Base-by-base conservation (phyloP, 2,113 vertebrate species). In the Sterna hirundo region DNA sequence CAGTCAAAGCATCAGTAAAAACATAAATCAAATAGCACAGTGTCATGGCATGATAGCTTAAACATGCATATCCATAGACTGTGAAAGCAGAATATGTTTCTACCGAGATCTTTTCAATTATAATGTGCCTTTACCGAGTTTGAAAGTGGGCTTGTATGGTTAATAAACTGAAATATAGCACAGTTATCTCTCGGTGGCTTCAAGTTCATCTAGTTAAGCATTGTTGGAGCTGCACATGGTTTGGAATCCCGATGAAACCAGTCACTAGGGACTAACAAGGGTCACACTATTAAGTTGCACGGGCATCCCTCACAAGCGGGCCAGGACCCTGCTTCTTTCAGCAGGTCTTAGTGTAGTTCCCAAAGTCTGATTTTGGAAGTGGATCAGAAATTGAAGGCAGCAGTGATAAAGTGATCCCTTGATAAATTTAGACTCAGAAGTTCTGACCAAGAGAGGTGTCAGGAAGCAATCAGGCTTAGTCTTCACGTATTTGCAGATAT, bases 1-100 rank as follows among this genome's bases (percentile, higher is more conserved):
- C 92, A 94, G 71, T 95, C 92, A 97, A 86, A 96, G 79, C 89
- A 96, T 84, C 74, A 88, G 58, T 70, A 52, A 83, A 92, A 93
- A 82, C 54, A 94, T 79, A 96, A 96, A 89, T 95, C 94, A 95
- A 91, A 65, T 32, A 83, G 74, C 83, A 85, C 32, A 78, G 60
- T 97, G 38, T 95, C 93, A 77, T 87, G 78, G 52, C 76, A 84
- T 90, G 83, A 90, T 88, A 84, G 55, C 22, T 95, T 84, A 93
- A 89, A 85, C 58, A 58, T 71, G 80, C 79, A 68, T 40, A 84
- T 51, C 86, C 57, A 66, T 17, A 54, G 77, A 66, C 70, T 0
- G 0, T 95, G 84, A 83, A 91, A 95, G 66, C 76, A 80, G 91
- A 93, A 38, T 40, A 29, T n/a, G 27, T 86, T 94, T 90, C 80